Base-by-base conservation (phyloP, 2,888 invertebrate species). In the Dryococelus australis region DNA sequence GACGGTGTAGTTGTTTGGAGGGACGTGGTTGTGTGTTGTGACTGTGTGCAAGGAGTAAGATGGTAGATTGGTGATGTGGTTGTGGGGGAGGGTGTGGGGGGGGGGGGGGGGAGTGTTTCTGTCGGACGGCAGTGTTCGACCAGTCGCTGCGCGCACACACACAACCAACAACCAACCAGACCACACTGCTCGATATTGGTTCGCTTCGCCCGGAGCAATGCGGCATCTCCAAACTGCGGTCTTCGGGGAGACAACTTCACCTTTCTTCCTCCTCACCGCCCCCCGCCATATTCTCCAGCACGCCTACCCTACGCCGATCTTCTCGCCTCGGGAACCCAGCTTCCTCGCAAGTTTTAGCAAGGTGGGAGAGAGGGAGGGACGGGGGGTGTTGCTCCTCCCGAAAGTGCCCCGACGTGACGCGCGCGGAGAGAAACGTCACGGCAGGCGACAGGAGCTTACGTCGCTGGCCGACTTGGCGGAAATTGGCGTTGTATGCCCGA, bases 141-240 rank as follows among this genome's bases (percentile, higher is more conserved):
- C 65, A 65, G 51, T n/a, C 12, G 51, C 35, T 4, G 65, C 65
- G 65, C 65, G 65, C 65, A 65, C 65, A 65, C 65, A 65, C 65
- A 51, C 51, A 6, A 51, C 51, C 51, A 6, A 12, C 51, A 65
- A 24, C 65, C 8, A 20, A 0, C 65, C 24, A 16, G 65, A 12
- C n/a, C n/a, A 65, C 65, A n/a, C 24, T 65, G 65, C 65, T 65
- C 65, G 65, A 65, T 65, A 65, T 65, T 65, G 65, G 65, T 65
- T 65, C 65, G 65, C 65, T 65, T 65, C 65, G 65, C 65, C 65
- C 65, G 24, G 65, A 65, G 65, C 65, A 65, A 65, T 65, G 65
- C 65, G 65, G 65, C 65, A 65, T 65, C 65, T 65, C 65, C 65
- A 65, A 65, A 65, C 65, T 65, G 65, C 65, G 65, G 65, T 65